A percentile compares a stretch with the other conserved stretches of the same genome.
phyloP scores from a whole-genome alignment of 1,140 invertebrate species.

The Pseudobourletiella spinata region DNA sequence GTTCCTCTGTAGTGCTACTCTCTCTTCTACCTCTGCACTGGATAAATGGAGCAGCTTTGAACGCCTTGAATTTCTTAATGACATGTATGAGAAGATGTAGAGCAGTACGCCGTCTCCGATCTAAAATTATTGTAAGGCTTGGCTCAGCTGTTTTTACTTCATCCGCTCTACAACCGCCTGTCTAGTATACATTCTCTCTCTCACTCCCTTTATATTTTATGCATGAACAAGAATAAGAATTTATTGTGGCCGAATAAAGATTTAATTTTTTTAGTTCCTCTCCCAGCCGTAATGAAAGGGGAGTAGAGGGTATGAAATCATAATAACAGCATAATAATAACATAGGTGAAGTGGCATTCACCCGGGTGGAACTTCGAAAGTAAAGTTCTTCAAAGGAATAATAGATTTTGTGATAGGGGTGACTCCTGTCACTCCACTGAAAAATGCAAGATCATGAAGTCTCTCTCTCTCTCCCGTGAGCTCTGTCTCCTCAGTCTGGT shows the following conservation, averaged over 20 bases:
- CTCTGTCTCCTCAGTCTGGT: no score
- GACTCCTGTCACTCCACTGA: conserved; percentile 6
- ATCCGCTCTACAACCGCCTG: no score
- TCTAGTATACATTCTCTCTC: no score
- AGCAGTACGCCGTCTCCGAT: no score
- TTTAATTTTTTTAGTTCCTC: background rate
- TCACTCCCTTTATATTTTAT: conserved; percentile 6
- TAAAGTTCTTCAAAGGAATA: background rate
- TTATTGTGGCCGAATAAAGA: conserved; percentile 2
- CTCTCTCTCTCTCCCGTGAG: no score
- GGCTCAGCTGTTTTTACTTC: no score
- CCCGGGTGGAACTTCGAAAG: conserved; percentile 9
- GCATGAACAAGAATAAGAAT: conserved; percentile 6
- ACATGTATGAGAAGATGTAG: no score
- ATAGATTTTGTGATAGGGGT: conserved; percentile 3
- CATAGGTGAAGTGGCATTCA: conserved; percentile 9
- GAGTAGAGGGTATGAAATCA: background rate
- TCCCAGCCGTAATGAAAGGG: background rate
- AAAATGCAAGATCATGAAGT: conserved; percentile 11
- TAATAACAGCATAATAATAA: conserved; percentile 2
- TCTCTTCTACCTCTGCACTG: no score
- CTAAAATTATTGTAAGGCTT: no score
- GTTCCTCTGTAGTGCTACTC: no score
- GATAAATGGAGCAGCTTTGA: no score
- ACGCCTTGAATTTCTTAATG: no score